phyloP scores from a whole-genome alignment of 2,113 vertebrate genomes.

The Pteruthius melanotis region DNA sequence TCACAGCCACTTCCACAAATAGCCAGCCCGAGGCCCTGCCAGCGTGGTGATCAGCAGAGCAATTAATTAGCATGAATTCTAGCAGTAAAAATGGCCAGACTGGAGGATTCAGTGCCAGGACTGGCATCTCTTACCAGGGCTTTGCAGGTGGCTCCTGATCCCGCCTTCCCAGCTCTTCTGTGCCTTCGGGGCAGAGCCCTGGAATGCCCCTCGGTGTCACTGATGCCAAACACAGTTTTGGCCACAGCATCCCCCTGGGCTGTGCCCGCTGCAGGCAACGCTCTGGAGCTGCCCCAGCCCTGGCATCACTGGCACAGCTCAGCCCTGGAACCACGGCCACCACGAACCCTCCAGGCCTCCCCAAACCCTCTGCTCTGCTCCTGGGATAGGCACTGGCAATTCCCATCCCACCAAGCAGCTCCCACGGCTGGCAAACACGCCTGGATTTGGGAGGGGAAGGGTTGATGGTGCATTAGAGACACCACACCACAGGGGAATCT shows the following conservation, averaged over 20 bases:
- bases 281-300: neutral
- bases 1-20: fast-evolving
- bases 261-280: fast-evolving
- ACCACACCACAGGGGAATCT: neutral
- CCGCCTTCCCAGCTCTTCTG: fast-evolving
- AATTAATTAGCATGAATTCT: neutral
- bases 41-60: neutral
- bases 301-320: neutral
- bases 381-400: fast-evolving
- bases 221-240: fast-evolving
- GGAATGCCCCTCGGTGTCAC: fast-evolving
- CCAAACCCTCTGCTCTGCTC: neutral
- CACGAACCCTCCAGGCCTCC: neutral
- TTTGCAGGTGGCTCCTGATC: fast-evolving
- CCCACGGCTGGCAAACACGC: fast-evolving
- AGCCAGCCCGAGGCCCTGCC: neutral
- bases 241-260: neutral
- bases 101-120: neutral
- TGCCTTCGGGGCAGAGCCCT: neutral
- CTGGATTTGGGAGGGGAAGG: neutral
- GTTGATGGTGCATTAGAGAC: neutral
- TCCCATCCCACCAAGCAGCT: neutral
- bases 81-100: fast-evolving
- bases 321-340: neutral
- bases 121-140: neutral